Evolutionary conservation across 1,140 invertebrate species (phyloP).

Genomic region (Drosophila truncata): DNA sequence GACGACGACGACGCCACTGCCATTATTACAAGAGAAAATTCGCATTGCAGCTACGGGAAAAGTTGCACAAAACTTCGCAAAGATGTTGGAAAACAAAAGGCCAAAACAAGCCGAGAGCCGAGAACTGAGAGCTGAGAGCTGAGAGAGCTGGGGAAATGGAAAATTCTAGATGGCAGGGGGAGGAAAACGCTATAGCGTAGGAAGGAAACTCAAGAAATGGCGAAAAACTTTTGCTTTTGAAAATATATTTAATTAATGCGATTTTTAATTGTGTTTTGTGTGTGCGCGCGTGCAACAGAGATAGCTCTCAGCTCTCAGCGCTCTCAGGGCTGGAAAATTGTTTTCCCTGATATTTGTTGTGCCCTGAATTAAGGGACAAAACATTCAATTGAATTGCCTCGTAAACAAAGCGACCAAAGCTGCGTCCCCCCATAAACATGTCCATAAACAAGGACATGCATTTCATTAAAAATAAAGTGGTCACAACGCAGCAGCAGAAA

Average conservation of each 20-base stretch:
- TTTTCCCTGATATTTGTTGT: constrained; percentile 25
- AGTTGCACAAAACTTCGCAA: constrained; percentile 71
- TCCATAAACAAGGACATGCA: constrained; percentile 60
- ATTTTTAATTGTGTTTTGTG: constrained; percentile 76
- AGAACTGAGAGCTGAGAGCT: constrained; percentile 13
- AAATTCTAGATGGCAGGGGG: neutral
- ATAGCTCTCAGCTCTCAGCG: neutral
- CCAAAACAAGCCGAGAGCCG: constrained; percentile 30
- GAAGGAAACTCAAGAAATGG: constrained; percentile 71
- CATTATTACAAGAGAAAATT: constrained; percentile 74
- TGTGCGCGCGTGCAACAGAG: constrained; percentile 12
- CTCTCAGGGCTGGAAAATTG: constrained; percentile 24
- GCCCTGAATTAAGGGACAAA: constrained; percentile 50
- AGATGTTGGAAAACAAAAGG: constrained; percentile 67
- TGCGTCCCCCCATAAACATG: constrained; percentile 50
- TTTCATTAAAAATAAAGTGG: constrained; percentile 30
- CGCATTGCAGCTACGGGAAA: constrained; percentile 69
- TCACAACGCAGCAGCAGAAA: constrained; percentile 1
- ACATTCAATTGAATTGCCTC: constrained; percentile 61
- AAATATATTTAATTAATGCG: constrained; percentile 84
- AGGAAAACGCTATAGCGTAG: constrained; percentile 16
- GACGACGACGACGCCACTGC: constrained; percentile 27
- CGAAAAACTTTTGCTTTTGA: constrained; percentile 76
- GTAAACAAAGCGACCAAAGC: constrained; percentile 44
- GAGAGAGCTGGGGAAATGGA: neutral